These are phyloP conservation scores for Chelonus insularis DNA, from an alignment of 1,140 invertebrate species.

Conservation along the genomic window DNA sequence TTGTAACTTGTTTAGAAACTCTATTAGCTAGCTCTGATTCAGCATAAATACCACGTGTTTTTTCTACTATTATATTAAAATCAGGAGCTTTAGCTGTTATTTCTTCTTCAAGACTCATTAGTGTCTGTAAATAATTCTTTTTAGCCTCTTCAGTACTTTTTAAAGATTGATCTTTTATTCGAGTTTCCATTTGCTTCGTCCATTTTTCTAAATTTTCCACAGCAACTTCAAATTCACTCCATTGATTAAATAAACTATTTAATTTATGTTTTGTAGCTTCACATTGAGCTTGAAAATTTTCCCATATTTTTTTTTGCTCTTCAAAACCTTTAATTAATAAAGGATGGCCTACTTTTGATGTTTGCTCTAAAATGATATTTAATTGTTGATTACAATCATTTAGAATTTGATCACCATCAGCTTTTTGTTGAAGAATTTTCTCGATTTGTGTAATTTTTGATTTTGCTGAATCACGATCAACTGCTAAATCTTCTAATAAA, in stretches of 20 bases:
- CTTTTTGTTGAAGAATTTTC: slow-evolving; percentile 72
- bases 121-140: slow-evolving; percentile 75
- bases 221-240: slow-evolving; percentile 78
- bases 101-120: slow-evolving; percentile 75
- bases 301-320: slow-evolving; percentile 75
- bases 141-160: slow-evolving; percentile 85
- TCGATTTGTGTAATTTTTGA: slow-evolving; percentile 74
- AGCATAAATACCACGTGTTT: slow-evolving; percentile 72
- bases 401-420: slow-evolving; percentile 74
- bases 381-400: slow-evolving; percentile 72
- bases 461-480: slow-evolving; percentile 76
- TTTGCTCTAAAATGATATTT: slow-evolving; percentile 75
- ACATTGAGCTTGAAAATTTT: slow-evolving; percentile 75
- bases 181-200: slow-evolving; percentile 81
- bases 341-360: slow-evolving; percentile 76
- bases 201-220: slow-evolving; percentile 78
- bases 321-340: slow-evolving; percentile 75
- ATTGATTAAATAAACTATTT: slow-evolving; percentile 71
- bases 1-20: slow-evolving; percentile 77
- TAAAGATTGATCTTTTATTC: slow-evolving; percentile 87
- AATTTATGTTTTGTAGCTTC: slow-evolving; percentile 69
- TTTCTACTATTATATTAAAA: slow-evolving; percentile 71
- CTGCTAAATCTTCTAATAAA: slow-evolving; percentile 69
- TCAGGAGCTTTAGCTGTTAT: slow-evolving; percentile 72
- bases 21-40: slow-evolving; percentile 77